These are phyloP conservation scores for Clupea harengus DNA, from an alignment of 2,113 vertebrate species.

Conservation along the genomic window DNA sequence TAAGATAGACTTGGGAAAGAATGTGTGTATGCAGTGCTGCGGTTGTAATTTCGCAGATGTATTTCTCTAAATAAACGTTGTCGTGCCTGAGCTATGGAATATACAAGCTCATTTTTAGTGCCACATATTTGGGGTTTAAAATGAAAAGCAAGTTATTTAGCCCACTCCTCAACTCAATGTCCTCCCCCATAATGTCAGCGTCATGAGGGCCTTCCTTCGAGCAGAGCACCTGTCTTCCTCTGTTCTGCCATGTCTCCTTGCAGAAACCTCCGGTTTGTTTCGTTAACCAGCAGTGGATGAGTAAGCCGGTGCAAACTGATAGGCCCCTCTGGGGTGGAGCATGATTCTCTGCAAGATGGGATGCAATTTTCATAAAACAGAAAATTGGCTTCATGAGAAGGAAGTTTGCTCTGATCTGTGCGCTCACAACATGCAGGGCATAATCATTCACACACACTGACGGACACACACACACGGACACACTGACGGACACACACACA, in stretches of 20 bases:
- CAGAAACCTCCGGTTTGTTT: background rate
- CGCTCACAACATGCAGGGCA: background rate
- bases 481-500: background rate
- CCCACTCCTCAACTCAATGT: background rate
- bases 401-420: background rate
- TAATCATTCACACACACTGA: background rate
- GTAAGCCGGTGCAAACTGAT: background rate
- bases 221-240: background rate
- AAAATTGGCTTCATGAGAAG: background rate
- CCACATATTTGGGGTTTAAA: background rate
- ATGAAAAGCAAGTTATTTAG: background rate
- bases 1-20: background rate
- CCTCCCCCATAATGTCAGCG: background rate
- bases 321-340: background rate
- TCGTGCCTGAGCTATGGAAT: slow-evolving; percentile 21
- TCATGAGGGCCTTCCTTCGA: background rate
- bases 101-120: background rate
- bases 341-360: background rate
- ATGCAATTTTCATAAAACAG: background rate
- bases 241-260: background rate
- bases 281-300: background rate
- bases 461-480: background rate
- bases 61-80: slow-evolving; percentile 31
- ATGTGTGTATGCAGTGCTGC: background rate
- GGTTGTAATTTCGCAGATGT: slow-evolving; percentile 22